Percentiles rank a stretch among this genome's conserved stretches.
Evolutionary conservation across 2,113 vertebrate genomes (phyloP).

Genomic region (Girardinichthys multiradiatus): DNA sequence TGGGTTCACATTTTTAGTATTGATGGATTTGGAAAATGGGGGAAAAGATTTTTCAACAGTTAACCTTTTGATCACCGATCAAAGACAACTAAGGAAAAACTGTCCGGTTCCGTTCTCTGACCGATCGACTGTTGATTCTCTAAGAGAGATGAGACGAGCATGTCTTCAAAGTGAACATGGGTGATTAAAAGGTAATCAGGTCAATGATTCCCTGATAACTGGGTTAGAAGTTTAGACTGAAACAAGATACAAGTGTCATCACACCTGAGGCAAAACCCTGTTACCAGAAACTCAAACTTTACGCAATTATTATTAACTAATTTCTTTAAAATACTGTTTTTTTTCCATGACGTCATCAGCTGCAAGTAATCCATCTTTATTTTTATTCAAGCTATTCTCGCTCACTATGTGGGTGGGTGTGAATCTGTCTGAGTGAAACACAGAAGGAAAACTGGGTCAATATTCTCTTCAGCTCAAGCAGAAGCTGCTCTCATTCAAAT

Average conservation of each 20-base stretch:
- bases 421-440: constrained; percentile 61
- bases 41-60: background rate
- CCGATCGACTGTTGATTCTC: background rate
- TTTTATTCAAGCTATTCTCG: constrained; percentile 60
- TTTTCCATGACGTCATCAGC: constrained; percentile 25
- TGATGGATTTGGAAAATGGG: background rate
- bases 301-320: background rate
- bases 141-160: background rate
- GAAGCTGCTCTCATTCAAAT: constrained; percentile 70
- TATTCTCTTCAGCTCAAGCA: constrained; percentile 70
- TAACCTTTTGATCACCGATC: background rate
- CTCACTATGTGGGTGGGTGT: constrained; percentile 55
- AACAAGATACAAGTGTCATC: constrained; percentile 40
- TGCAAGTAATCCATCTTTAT: constrained; percentile 36
- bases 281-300: background rate
- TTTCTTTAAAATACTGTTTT: background rate
- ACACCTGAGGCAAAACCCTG: constrained; percentile 35
- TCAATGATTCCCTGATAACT: constrained; percentile 7
- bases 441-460: constrained; percentile 80
- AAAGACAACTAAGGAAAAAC: background rate
- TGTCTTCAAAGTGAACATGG: background rate
- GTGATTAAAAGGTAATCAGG: constrained; percentile 15
- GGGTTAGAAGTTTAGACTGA: constrained; percentile 55
- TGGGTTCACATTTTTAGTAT: background rate
- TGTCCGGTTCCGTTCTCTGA: background rate